A percentile compares a stretch with the other conserved stretches of the same genome.
phyloP scores from a whole-genome alignment of 2,113 vertebrate genomes.

The Vanacampus margaritifer region DNA sequence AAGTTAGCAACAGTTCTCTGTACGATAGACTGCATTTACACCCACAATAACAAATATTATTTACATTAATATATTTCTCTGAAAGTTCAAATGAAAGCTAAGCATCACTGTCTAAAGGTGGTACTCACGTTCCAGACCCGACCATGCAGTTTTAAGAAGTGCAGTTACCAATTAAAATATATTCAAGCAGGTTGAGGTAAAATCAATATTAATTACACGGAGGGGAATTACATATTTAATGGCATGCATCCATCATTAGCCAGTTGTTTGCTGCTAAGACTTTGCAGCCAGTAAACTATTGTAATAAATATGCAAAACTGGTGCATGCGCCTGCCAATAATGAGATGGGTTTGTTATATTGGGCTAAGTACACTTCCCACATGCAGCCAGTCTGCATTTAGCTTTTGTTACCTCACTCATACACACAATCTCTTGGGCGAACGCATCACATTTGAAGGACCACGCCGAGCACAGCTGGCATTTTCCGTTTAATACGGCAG shows the following conservation, averaged over 20 bases:
- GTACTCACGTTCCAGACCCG: background rate
- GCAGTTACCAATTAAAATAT: slow-evolving; percentile 31
- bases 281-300: slow-evolving; percentile 26
- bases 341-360: slow-evolving; percentile 37
- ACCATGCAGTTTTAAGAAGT: slow-evolving; percentile 13
- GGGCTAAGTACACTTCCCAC: slow-evolving; percentile 21
- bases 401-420: slow-evolving; percentile 1
- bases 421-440: slow-evolving; percentile 11
- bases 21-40: too few species aligned
- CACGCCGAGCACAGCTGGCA: slow-evolving; percentile 14
- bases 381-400: background rate
- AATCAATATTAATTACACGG: slow-evolving; percentile 49
- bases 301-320: slow-evolving; percentile 54
- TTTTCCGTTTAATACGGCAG: slow-evolving; percentile 17
- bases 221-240: slow-evolving; percentile 43
- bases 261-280: slow-evolving; percentile 36
- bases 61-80: background rate
- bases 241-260: slow-evolving; percentile 41
- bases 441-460: slow-evolving; percentile 11
- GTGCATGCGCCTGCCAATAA: slow-evolving; percentile 31
- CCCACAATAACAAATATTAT: too few species aligned
- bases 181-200: slow-evolving; percentile 32
- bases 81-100: background rate
- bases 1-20: too few species aligned
- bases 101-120: background rate